Conservation (phyloP, 2,797 vertebrate species). For the Masticophis lateralis region DNA sequence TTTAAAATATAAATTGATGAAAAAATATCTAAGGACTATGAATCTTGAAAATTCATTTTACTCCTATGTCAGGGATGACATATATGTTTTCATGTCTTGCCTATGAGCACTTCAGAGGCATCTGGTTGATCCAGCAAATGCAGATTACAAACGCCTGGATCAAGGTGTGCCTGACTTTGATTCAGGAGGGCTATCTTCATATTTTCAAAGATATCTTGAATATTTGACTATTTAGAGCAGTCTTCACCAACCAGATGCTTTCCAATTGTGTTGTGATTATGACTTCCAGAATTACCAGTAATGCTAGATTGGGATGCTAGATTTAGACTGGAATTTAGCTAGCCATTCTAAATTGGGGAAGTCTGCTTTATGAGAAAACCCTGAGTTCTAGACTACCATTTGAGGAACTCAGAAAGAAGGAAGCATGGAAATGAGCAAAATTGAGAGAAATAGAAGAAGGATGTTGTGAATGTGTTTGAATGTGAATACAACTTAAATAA, state of each 20-base stretch:
- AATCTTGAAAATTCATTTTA: not conserved
- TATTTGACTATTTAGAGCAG: not conserved
- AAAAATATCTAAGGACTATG: not conserved
- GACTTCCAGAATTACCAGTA: not conserved
- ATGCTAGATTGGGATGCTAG: not conserved
- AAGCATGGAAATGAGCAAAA: not conserved
- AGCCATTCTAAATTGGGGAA: not conserved
- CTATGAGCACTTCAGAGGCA: not conserved
- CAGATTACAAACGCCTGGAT: not conserved
- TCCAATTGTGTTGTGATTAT: not conserved
- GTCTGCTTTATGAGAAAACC: not conserved
- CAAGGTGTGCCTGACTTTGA: not conserved
- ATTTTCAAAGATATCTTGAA: not conserved
- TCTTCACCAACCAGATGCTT: not conserved
- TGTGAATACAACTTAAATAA: not conserved
- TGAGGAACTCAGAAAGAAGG: not conserved
- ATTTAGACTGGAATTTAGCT: not conserved
- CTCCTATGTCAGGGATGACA: not conserved
- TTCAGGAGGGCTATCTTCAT: not conserved
- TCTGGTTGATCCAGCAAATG: not conserved
- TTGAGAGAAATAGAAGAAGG: not conserved
- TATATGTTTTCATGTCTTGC: not conserved
- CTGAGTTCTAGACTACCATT: not conserved
- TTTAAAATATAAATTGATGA: not conserved
- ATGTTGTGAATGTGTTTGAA: not conserved